These are phyloP conservation scores for Trogon surrucura DNA, from an alignment of 2,113 vertebrate genomes.

Conservation along the genomic window DNA sequence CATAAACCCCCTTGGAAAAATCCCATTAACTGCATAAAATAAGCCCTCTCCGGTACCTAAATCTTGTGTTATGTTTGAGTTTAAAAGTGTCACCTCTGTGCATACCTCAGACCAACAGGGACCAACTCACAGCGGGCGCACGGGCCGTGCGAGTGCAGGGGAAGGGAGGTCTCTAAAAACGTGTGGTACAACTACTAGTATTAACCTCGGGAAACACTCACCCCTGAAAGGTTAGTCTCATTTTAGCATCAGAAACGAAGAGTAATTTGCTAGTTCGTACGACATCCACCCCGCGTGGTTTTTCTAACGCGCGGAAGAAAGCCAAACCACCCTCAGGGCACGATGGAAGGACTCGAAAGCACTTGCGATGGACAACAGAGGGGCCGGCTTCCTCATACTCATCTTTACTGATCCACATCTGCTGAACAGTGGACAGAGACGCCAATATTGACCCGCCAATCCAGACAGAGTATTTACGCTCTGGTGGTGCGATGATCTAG, in stretches of 20 bases:
- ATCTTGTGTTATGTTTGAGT: background rate
- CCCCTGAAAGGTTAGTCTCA: background rate
- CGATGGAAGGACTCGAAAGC: background rate
- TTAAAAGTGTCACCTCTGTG: background rate
- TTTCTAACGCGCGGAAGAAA: background rate
- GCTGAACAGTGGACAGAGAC: constrained; percentile 29
- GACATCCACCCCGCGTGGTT: background rate
- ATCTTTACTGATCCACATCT: constrained; percentile 53
- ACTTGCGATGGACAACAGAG: constrained; percentile 44
- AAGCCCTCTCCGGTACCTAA: background rate
- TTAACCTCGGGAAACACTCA: background rate
- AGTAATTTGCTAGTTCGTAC: background rate
- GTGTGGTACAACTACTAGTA: background rate
- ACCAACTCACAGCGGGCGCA: too few species aligned
- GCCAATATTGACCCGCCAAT: constrained; percentile 15
- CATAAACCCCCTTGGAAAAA: background rate
- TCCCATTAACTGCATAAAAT: background rate
- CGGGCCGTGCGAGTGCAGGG: background rate
- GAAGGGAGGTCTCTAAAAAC: background rate
- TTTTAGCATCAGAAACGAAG: background rate
- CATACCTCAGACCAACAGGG: background rate
- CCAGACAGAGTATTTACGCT: constrained; percentile 59
- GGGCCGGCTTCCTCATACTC: constrained; percentile 46
- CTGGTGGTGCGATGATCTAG: constrained; percentile 47
- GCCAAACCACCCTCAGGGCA: background rate